phyloP scores from a whole-genome alignment of 2,888 invertebrate genomes.

The Liopterus haemorrhoidalis region DNA sequence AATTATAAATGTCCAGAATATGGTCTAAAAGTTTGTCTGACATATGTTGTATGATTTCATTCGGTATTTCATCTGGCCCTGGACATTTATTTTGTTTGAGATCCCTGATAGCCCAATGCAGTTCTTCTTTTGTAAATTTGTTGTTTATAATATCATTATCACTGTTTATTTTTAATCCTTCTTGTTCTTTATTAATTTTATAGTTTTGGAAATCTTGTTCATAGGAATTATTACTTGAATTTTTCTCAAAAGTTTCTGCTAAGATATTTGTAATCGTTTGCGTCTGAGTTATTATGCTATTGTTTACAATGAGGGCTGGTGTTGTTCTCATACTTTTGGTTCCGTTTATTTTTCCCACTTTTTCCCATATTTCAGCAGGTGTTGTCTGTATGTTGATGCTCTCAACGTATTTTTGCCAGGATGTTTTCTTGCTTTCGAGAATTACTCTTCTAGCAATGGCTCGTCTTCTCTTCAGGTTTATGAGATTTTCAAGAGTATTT shows the following conservation, averaged over 20 bases:
- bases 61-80: conserved; percentile 6
- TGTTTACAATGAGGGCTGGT: background rate
- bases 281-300: background rate
- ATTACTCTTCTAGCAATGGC: conserved; percentile 17
- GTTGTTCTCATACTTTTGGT: background rate
- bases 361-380: conserved; percentile 21
- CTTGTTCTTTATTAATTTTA: conserved; percentile 7
- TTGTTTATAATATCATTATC: conserved; percentile 5
- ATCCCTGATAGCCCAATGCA: background rate
- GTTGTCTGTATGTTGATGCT: conserved; percentile 6
- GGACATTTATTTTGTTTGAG: conserved; percentile 2
- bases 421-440: conserved; percentile 19
- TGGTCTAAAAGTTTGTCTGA: background rate
- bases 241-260: conserved; percentile 1
- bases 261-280: conserved; percentile 2
- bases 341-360: conserved; percentile 13
- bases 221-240: conserved; percentile 1
- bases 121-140: conserved; percentile 1
- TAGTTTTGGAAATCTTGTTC: background rate
- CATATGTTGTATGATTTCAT: conserved; percentile 6
- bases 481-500: conserved; percentile 17
- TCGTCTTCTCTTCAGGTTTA: conserved; percentile 22
- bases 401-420: conserved; percentile 20
- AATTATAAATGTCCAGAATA: conserved; percentile 5
- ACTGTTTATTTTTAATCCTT: too few species aligned